Evolutionary conservation across 2,888 invertebrate species (phyloP), one percentile per base, ranked within the genome.

Genomic region (Brachyopa scutellaris): DNA sequence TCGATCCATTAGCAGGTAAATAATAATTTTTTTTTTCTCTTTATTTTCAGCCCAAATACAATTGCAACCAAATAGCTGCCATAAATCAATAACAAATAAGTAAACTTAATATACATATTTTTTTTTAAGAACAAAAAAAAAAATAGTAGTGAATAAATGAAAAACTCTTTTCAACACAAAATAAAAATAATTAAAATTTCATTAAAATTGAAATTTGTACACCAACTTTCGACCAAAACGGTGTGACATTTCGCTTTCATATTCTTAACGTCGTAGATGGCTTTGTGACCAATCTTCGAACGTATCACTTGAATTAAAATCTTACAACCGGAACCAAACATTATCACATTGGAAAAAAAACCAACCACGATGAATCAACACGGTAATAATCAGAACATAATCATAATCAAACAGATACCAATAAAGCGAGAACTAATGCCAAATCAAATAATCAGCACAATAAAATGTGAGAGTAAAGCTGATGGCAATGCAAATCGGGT

Each of bases 291-390:
- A n/a, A n/a, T n/a, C n/a, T n/a, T n/a, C n/a, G n/a, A n/a, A n/a
- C n/a, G n/a, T n/a, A n/a, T n/a, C n/a, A n/a, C n/a, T n/a, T n/a
- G n/a, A n/a, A n/a, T n/a, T n/a, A n/a, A n/a, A n/a, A n/a, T n/a
- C n/a, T n/a, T n/a, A n/a, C n/a, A n/a, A n/a, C n/a, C n/a, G n/a
- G 6, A 26, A 26, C 3, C 9, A n/a, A 21, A 40, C n/a, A 59
- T 17, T 17, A 29, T 13, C 7, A 13, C n/a, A 17, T 8, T 5
- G 17, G 6, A 38, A 5, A 29, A n/a, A n/a, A n/a, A n/a, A n/a
- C n/a, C n/a, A n/a, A 42, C 5, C 53, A 80, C 64, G 11, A 82
- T 82, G 82, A 82, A 77, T 77, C 77, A 77, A 55, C 82, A 82
- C 13, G 51, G 70, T 4, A 82, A 82, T 49, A 82, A 77, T 38